These are phyloP conservation scores for Catagonus wagneri DNA, from an alignment of 2,113 vertebrate species.

Conservation along the genomic window DNA sequence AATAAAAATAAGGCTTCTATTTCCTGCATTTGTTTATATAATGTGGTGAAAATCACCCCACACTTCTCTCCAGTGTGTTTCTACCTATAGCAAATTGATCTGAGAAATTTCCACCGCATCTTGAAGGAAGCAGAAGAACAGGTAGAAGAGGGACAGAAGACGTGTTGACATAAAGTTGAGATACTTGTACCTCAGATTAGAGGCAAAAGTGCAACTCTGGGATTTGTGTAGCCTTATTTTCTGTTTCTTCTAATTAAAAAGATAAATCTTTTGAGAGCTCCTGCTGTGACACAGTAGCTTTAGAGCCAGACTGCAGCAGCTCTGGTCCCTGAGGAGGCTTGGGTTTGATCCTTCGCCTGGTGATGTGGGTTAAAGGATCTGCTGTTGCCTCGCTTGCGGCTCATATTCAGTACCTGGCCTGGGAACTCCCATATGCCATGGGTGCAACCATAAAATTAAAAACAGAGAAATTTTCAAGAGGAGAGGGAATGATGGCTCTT, in stretches of 20 bases:
- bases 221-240: background rate
- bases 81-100: background rate
- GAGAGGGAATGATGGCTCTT: background rate
- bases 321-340: too few species aligned
- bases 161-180: fast-evolving
- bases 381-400: too few species aligned
- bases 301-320: too few species aligned
- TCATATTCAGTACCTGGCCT: too few species aligned
- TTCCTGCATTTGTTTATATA: constrained; percentile 21
- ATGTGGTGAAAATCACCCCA: background rate
- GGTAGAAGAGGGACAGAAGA: fast-evolving
- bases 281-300: too few species aligned
- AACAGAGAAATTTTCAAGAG: background rate
- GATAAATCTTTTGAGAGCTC: too few species aligned
- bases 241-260: background rate
- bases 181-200: background rate
- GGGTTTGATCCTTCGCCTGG: too few species aligned
- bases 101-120: background rate
- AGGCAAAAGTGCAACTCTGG: background rate
- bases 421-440: too few species aligned
- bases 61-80: background rate
- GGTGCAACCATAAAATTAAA: background rate
- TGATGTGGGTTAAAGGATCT: too few species aligned
- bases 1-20: background rate
- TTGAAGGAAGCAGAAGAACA: background rate